Conservation (phyloP, 2,888 invertebrate species). For the Sympetrum striolatum region DNA sequence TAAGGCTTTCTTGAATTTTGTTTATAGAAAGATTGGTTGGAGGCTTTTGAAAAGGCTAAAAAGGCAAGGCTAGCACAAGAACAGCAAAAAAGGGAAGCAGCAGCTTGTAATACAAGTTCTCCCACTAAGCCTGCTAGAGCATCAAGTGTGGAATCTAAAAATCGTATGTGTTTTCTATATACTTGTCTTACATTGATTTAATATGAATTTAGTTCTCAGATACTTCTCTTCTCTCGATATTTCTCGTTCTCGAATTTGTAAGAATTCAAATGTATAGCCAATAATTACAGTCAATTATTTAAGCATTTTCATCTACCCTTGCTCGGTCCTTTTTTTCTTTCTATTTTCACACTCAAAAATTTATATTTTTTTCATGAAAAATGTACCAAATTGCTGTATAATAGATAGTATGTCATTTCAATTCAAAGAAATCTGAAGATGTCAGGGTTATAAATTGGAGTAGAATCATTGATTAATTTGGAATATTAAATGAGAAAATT, state of each 20-base stretch:
- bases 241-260: too few species aligned
- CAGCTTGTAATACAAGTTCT: conserved; percentile 58
- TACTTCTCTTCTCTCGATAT: neutral
- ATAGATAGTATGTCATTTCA: too few species aligned
- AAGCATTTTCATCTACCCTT: neutral
- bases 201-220: neutral
- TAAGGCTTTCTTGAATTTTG: neutral
- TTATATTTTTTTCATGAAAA: too few species aligned
- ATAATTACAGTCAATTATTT: neutral
- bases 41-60: conserved; percentile 89
- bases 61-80: conserved; percentile 76
- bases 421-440: too few species aligned
- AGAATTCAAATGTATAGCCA: neutral
- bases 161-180: conserved; percentile 55
- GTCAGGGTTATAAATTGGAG: too few species aligned
- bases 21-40: conserved; percentile 87
- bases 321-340: neutral
- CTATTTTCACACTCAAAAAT: too few species aligned
- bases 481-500: too few species aligned
- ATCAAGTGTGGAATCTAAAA: conserved; percentile 60
- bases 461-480: too few species aligned
- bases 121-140: conserved; percentile 61
- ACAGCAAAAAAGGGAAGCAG: conserved; percentile 62
- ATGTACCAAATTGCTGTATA: too few species aligned
- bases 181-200: neutral